A percentile compares a stretch with the other conserved stretches of the same genome.
These are phyloP conservation scores for Peribatodes rhomboidaria DNA, from an alignment of 2,888 invertebrate genomes.

Conservation along the genomic window DNA sequence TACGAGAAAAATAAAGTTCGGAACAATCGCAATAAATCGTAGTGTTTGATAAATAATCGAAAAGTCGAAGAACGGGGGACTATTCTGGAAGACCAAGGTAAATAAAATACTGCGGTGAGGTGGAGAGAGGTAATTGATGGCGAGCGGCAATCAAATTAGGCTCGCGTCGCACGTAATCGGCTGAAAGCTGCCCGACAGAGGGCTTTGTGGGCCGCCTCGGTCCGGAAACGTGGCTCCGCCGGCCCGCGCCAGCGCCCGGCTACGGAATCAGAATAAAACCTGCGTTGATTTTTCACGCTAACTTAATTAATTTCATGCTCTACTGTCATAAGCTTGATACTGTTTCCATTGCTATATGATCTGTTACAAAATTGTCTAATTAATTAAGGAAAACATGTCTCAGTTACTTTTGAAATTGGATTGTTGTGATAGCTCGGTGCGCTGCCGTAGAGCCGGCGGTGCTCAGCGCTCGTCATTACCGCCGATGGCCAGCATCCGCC, in stretches of 20 bases:
- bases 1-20: constrained; percentile 66
- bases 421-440: background rate
- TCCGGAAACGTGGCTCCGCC: constrained; percentile 46
- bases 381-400: background rate
- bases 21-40: constrained; percentile 65
- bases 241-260: background rate
- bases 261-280: constrained; percentile 6
- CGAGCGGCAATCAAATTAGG: constrained; percentile 83
- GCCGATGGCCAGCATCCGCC: constrained; percentile 64
- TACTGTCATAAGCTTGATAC: background rate
- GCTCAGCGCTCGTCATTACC: constrained; percentile 51
- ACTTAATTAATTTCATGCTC: constrained; percentile 17
- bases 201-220: constrained; percentile 70
- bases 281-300: constrained; percentile 3
- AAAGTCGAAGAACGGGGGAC: constrained; percentile 51
- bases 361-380: background rate
- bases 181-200: constrained; percentile 80
- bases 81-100: constrained; percentile 56
- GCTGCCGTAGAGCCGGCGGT: background rate
- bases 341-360: background rate
- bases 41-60: constrained; percentile 66
- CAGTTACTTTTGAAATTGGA: too few relatives aligned
- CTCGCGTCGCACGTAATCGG: constrained; percentile 82
- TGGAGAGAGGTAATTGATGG: constrained; percentile 76
- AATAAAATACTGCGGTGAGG: constrained; percentile 75